These are phyloP conservation scores for Coilia nasus DNA, from an alignment of 2,797 vertebrate species.

Conservation along the genomic window DNA sequence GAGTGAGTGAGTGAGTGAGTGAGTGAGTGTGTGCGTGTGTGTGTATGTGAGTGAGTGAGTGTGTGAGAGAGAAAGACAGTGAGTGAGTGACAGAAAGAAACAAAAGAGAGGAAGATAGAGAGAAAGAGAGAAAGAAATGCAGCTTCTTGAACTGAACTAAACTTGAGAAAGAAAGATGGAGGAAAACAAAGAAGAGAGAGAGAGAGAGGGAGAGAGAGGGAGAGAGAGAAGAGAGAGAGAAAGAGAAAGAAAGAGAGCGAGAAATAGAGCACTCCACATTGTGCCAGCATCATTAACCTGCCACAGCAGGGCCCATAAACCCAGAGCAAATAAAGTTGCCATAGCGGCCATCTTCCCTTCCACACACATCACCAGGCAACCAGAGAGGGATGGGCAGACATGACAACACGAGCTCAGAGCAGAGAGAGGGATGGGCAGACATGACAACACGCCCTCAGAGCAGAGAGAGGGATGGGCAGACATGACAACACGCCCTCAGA, in stretches of 20 bases:
- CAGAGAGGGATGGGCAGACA: neutral
- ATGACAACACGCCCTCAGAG: neutral
- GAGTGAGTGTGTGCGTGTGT: neutral
- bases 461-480: neutral
- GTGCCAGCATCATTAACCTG: neutral
- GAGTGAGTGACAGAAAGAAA: neutral
- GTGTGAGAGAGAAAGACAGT: neutral
- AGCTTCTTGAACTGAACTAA: too few relatives aligned
- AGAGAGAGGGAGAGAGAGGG: neutral
- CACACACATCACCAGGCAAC: neutral
- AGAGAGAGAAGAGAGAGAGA: neutral
- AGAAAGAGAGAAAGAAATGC: neutral
- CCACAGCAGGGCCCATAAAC: neutral
- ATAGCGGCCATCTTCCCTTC: neutral
- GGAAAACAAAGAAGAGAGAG: too few relatives aligned
- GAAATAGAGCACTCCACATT: neutral
- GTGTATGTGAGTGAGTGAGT: neutral
- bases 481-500: neutral
- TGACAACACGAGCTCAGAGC: neutral
- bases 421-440: neutral
- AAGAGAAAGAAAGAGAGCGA: neutral
- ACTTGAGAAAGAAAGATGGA: too few relatives aligned
- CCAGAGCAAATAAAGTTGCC: neutral
- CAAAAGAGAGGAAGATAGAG: too few relatives aligned
- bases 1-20: neutral